These are phyloP conservation scores for Caenorhabditis wallacei DNA, from an alignment of 2,888 invertebrate genomes.

Conservation along the genomic window DNA sequence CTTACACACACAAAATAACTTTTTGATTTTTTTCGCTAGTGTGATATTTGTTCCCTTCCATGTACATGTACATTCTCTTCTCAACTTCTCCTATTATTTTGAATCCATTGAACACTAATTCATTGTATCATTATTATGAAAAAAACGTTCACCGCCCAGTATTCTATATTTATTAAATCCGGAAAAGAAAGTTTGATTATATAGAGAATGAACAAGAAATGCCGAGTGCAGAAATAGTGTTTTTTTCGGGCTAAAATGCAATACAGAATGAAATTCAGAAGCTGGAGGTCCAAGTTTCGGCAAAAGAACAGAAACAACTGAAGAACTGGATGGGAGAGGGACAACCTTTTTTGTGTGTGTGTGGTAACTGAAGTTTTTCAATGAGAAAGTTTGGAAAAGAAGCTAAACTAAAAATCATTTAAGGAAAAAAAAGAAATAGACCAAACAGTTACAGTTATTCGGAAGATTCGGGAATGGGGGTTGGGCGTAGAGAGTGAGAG, in stretches of 20 bases:
- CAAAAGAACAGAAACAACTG: conserved; percentile 14
- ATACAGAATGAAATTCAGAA: conserved; percentile 6
- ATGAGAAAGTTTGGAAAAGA: neutral
- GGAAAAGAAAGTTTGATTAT: conserved; percentile 15
- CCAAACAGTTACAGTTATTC: conserved; percentile 18
- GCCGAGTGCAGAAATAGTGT: conserved; percentile 11
- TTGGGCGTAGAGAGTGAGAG: conserved; percentile 35
- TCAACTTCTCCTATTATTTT: conserved; percentile 1
- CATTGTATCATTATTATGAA: neutral
- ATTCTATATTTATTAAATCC: conserved; percentile 44
- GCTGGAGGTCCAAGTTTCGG: conserved; percentile 26
- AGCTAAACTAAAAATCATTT: conserved; percentile 1
- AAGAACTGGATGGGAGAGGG: neutral
- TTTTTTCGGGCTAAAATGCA: neutral
- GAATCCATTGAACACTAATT: neutral
- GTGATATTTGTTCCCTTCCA: conserved; percentile 49
- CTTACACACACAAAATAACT: neutral
- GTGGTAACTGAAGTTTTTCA: conserved; percentile 2
- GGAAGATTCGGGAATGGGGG: conserved; percentile 39
- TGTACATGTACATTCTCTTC: conserved; percentile 50
- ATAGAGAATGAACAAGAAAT: conserved; percentile 16
- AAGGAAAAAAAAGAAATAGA: neutral
- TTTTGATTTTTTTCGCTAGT: conserved; percentile 33
- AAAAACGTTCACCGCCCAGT: conserved; percentile 24
- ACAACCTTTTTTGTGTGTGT: conserved; percentile 30